Conservation (phyloP, 2,888 invertebrate genomes). For the Deilephila elpenor region DNA sequence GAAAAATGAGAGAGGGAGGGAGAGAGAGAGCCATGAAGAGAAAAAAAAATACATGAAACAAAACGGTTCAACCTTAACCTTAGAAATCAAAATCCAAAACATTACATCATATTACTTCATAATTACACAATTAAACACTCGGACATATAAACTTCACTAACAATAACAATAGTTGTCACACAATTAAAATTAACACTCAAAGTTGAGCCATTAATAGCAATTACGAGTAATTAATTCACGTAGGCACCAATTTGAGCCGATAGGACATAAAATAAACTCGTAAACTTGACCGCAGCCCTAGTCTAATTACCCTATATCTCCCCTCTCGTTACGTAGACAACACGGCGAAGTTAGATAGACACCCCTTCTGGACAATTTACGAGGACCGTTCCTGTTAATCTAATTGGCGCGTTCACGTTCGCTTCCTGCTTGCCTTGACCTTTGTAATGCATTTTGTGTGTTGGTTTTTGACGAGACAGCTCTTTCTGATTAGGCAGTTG, state of each 20-base stretch:
- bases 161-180: slow-evolving; percentile 10
- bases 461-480: slow-evolving; percentile 31
- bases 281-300: slow-evolving; percentile 63
- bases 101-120: background rate
- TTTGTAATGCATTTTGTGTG: slow-evolving; percentile 75
- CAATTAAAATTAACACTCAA: slow-evolving; percentile 39
- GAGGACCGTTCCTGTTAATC: slow-evolving; percentile 72
- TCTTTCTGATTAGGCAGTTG: slow-evolving; percentile 10
- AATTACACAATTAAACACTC: background rate
- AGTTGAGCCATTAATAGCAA: slow-evolving; percentile 50
- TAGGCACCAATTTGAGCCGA: slow-evolving; percentile 46
- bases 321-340: slow-evolving; percentile 53
- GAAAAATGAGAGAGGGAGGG: too few species aligned
- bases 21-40: too few species aligned
- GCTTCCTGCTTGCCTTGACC: slow-evolving; percentile 76
- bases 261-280: slow-evolving; percentile 49
- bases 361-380: slow-evolving; percentile 73
- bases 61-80: too few species aligned
- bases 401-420: slow-evolving; percentile 79
- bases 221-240: slow-evolving; percentile 52
- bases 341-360: slow-evolving; percentile 56
- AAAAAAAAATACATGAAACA: too few species aligned
- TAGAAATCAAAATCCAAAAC: too few species aligned
- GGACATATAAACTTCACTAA: background rate
- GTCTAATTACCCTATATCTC: slow-evolving; percentile 63